Conservation (phyloP, 2,113 vertebrate species). For the Pterophyllum scalare region DNA sequence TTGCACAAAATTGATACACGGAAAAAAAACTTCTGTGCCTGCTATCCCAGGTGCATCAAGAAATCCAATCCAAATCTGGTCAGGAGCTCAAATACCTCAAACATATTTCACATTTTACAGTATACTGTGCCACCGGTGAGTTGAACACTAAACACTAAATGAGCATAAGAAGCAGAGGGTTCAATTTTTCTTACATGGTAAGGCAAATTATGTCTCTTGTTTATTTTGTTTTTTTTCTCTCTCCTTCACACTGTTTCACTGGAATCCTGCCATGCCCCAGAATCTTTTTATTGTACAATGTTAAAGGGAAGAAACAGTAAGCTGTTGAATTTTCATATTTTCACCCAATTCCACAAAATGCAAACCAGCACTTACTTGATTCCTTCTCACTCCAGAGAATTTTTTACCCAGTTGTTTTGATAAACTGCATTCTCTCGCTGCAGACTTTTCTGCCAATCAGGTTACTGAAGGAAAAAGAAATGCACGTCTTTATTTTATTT, state of each 20-base stretch:
- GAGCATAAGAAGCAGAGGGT: neutral
- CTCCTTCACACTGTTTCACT: neutral
- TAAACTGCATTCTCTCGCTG: conserved; percentile 4
- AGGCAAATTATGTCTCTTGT: conserved; percentile 31
- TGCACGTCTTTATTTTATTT: neutral
- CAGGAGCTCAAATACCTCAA: neutral
- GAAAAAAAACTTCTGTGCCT: neutral
- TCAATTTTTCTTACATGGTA: neutral
- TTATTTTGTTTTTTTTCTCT: neutral
- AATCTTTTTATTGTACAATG: conserved; percentile 12
- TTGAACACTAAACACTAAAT: neutral
- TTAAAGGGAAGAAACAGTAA: conserved; percentile 12
- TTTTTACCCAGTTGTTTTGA: conserved; percentile 10
- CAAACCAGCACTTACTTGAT: conserved; percentile 14
- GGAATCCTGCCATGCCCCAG: conserved; percentile 14
- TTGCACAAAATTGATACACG: neutral
- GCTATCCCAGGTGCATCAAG: neutral
- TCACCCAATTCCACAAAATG: conserved; percentile 23
- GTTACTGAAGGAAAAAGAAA: neutral
- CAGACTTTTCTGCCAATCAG: neutral
- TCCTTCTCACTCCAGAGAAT: conserved; percentile 1
- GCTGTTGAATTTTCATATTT: conserved; percentile 31
- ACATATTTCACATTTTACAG: neutral
- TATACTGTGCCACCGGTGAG: neutral
- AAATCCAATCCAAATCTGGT: conserved; percentile 4